Conservation (phyloP, 2,797 vertebrate species). For the Spea hammondii region DNA sequence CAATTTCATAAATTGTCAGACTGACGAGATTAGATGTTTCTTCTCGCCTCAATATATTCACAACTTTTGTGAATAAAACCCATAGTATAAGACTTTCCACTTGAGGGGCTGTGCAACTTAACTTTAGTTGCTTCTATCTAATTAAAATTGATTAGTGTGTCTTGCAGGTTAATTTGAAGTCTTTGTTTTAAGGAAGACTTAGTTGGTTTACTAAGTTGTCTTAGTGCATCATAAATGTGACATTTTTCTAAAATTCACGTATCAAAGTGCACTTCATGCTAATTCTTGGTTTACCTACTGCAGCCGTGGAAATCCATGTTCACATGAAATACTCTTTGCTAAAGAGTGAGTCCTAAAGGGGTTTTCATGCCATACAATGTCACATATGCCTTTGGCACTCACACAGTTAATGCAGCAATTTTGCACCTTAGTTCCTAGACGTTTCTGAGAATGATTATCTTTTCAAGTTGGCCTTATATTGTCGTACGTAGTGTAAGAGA, state of each 20-base stretch:
- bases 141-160: no score
- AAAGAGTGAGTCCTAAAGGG: background rate
- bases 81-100: no score
- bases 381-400: background rate
- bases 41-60: no score
- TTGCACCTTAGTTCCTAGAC: slow-evolving; percentile 37
- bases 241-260: background rate
- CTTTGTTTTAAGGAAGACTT: no score
- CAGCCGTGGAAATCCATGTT: background rate
- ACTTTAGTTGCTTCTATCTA: no score
- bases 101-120: no score
- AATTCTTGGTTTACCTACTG: slow-evolving; percentile 2
- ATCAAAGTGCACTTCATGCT: slow-evolving; percentile 40
- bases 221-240: background rate
- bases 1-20: no score
- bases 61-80: no score
- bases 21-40: no score
- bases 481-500: background rate
- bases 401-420: slow-evolving; percentile 18
- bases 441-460: background rate
- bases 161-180: no score
- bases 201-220: background rate
- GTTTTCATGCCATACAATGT: background rate
- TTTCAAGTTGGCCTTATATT: slow-evolving; percentile 44
- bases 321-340: background rate